These are phyloP conservation scores for Chondrosia reniformis DNA, from an alignment of 37 sponge, comb jelly and placozoan genomes.

Conservation along the genomic window DNA sequence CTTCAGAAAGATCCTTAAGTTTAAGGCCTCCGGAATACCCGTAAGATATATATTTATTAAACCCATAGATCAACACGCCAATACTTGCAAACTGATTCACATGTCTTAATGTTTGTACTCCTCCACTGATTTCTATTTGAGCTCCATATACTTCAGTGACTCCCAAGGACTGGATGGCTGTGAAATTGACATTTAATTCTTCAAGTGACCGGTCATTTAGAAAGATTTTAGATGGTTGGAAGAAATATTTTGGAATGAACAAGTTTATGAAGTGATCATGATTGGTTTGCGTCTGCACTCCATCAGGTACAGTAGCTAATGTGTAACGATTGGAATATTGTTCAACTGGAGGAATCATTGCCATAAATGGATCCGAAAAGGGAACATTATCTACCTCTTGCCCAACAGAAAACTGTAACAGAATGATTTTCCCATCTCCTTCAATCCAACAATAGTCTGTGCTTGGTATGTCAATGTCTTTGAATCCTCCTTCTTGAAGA, in stretches of 20 bases:
- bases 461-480: conserved; percentile 1
- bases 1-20: too few relatives aligned
- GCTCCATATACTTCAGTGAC: background rate
- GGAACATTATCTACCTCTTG: background rate
- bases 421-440: conserved; percentile 21
- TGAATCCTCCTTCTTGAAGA: conserved; percentile 4
- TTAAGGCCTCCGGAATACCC: conserved; percentile 3
- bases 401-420: conserved; percentile 38
- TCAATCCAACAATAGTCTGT: conserved; percentile 33
- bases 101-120: background rate
- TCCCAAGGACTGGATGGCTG: background rate
- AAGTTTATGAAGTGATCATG: background rate
- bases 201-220: background rate
- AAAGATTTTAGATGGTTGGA: background rate
- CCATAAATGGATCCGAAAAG: conserved; percentile 44
- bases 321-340: conserved; percentile 59
- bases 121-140: background rate
- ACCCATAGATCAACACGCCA: conserved; percentile 12
- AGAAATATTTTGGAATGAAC: background rate
- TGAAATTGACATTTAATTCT: background rate
- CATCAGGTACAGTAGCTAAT: background rate
- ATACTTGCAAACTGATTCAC: background rate
- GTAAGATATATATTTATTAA: background rate
- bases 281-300: background rate
- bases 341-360: conserved; percentile 51